Base-by-base conservation (phyloP, 2,113 vertebrate genomes). In the Falcunculus frontatus region DNA sequence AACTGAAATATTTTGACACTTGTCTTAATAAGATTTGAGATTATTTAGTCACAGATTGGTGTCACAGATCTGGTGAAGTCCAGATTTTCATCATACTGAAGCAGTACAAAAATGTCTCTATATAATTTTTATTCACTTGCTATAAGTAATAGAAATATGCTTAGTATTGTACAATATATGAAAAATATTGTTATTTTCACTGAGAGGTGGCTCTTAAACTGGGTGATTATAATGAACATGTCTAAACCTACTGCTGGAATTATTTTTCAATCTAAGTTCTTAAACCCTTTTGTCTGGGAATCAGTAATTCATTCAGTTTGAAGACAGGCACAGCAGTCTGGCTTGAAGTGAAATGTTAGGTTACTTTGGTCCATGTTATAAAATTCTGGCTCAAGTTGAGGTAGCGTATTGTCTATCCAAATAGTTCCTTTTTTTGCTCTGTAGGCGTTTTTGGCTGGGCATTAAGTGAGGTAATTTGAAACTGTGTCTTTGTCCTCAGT, bases 401-500 rank as follows among this genome's bases (percentile, higher is more conserved):
- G 13, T 65, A 60, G 11, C 25, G 2, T 82, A 46, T 47, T 85
- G 7, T 65, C 27, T 73, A 8, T 60, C 32, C 25, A 42, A 75
- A 47, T 23, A 83, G 35, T 41, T 89, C 18, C 5, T 15, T 68
- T 77, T 76, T 79, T 78, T 55, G 6, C 27, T 87, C 78, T 47
- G 4, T 25, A 73, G 44, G 6, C 1, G 0, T 33, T 52, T 56
- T 49, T 86, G 47, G 23, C 22, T 60, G 44, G n/a, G 35, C 41
- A 32, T 39, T 63, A 59, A 72, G 11, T 72, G 41, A 83, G 9
- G 19, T 76, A 52, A 9, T 70, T 70, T 60, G n/a, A 78, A 91
- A n/a, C 56, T 67, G 3, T 46, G 17, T 32, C 33, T 70, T 2
- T 5, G 6, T 81, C 46, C 15, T 57, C 0, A 0, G 13, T 49